Conservation (phyloP, 2,113 vertebrate genomes). For the Lethenteron camtschaticum region DNA sequence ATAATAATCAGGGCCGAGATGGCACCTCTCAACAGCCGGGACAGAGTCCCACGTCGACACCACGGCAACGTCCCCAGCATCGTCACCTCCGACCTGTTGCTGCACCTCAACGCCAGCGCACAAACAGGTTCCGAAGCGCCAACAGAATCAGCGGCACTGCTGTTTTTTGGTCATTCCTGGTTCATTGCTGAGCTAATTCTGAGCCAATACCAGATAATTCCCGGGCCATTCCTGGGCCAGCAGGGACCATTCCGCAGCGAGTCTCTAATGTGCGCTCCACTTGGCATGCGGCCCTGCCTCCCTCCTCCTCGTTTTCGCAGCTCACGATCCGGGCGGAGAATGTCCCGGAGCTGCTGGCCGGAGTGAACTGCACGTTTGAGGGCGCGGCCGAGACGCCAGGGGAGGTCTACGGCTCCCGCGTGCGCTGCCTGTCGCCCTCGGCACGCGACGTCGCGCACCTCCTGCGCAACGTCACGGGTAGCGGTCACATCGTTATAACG, state of each 20-base stretch:
- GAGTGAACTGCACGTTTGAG: slow-evolving; percentile 86
- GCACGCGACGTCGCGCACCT: slow-evolving; percentile 69
- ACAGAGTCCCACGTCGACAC: no score
- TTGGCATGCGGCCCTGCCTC: rapidly evolving
- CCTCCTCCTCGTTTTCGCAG: slow-evolving; percentile 21
- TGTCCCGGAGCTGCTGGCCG: slow-evolving; percentile 74
- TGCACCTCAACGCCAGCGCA: no score
- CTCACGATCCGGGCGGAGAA: slow-evolving; percentile 84
- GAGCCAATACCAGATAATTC: no score
- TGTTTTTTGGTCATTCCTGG: no score
- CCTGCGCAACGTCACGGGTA: slow-evolving; percentile 1
- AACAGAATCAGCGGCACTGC: no score
- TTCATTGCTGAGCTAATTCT: no score
- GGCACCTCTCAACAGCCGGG: no score
- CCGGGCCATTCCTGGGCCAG: not conserved
- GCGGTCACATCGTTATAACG: no score
- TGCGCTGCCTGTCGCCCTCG: slow-evolving; percentile 65
- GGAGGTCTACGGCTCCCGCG: slow-evolving; percentile 67
- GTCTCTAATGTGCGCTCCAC: not conserved
- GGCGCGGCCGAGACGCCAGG: slow-evolving; percentile 88
- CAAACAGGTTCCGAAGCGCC: no score
- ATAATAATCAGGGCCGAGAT: no score
- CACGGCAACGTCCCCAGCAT: no score
- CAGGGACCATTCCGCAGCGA: not conserved
- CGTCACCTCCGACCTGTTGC: no score